phyloP scores from a whole-genome alignment of 2,113 vertebrate species.

The Lasiurus borealis region DNA sequence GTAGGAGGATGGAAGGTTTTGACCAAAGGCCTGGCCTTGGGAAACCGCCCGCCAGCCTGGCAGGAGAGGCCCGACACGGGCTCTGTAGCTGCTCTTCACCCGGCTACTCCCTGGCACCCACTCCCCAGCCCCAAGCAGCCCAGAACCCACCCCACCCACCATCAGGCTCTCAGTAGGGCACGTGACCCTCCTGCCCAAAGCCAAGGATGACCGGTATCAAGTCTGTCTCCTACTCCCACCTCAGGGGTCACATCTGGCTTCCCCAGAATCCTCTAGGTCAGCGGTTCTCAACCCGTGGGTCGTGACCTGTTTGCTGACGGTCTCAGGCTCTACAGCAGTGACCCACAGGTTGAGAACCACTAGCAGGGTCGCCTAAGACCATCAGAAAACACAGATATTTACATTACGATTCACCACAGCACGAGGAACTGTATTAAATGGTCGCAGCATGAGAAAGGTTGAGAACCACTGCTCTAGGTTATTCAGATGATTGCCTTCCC shows the following conservation, averaged over 20 bases:
- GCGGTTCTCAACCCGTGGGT: too few relatives aligned
- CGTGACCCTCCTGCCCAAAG: neutral
- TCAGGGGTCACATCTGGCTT: neutral
- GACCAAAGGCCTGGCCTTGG: neutral
- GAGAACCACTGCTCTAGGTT: neutral
- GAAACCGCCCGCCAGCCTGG: neutral
- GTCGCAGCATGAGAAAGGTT: too few relatives aligned
- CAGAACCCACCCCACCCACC: constrained; percentile 61
- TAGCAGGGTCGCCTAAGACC: too few relatives aligned
- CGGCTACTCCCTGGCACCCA: constrained; percentile 37
- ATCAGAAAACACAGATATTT: too few relatives aligned
- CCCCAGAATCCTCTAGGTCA: neutral
- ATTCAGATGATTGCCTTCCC: neutral
- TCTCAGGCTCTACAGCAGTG: too few relatives aligned
- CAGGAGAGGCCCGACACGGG: neutral
- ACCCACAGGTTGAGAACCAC: too few relatives aligned
- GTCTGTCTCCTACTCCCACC: neutral
- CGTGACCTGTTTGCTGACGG: too few relatives aligned
- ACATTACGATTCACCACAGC: too few relatives aligned
- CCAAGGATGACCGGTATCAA: neutral
- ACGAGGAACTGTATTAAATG: too few relatives aligned
- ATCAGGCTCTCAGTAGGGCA: neutral
- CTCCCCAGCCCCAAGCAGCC: neutral
- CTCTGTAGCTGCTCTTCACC: neutral
- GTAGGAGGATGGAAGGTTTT: neutral